Percentiles rank a stretch among this genome's conserved stretches.
Evolutionary conservation across 30 jellyfish, hydroid and myxozoan species (phyloP).

Genomic region (Morbakka virulenta): DNA sequence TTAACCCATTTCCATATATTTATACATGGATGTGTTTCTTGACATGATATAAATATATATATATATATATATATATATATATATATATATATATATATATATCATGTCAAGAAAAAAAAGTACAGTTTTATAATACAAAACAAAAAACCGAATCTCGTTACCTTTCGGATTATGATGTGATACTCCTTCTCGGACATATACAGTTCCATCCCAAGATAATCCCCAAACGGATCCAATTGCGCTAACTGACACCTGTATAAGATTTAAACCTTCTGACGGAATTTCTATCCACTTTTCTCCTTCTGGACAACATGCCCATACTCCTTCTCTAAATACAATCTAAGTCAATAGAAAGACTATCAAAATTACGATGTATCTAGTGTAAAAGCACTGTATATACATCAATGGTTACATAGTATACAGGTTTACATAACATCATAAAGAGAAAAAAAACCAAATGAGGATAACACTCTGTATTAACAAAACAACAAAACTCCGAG

Average conservation of each 20-base stretch:
- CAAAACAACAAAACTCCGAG: no score
- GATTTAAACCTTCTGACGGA: constrained; percentile 59
- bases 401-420: background rate
- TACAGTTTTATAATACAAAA: no score
- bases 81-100: no score
- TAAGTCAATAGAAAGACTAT: background rate
- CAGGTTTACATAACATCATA: background rate
- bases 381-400: background rate
- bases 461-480: no score
- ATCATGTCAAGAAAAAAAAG: no score
- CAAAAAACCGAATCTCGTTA: no score
- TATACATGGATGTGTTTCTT: no score
- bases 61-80: no score
- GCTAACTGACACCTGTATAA: constrained; percentile 79
- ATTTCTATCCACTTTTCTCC: constrained; percentile 74
- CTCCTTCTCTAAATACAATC: constrained; percentile 77
- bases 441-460: no score
- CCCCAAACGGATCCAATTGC: constrained; percentile 93
- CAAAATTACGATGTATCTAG: background rate
- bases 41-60: no score
- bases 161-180: constrained; percentile 80
- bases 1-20: no score
- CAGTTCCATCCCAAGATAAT: constrained; percentile 87
- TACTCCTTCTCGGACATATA: constrained; percentile 72
- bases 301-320: constrained; percentile 61